A percentile compares a stretch with the other conserved stretches of the same genome.
These are phyloP conservation scores for Felis catus DNA, from an alignment of 2,113 vertebrate genomes.

Conservation along the genomic window F.catus_Fca126_mat1.0 CM031418.1:139292001-139292500, in stretches of 20 bases:
- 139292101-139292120: accelerated
- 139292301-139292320: not conserved
- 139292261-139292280: not conserved
- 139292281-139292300: too few species aligned
- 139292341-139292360: not conserved
- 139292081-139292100: accelerated
- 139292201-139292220: accelerated
- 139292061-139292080: accelerated
- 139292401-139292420: too few species aligned
- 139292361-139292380: not conserved
- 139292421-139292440: not conserved
- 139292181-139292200: too few species aligned
- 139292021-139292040: not conserved
- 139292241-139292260: accelerated
- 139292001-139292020: not conserved
- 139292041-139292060: accelerated
- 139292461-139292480: not conserved
- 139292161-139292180: accelerated
- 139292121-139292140: not conserved
- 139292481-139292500: not conserved
- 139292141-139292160: accelerated
- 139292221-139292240: accelerated
- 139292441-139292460: accelerated
- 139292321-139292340: not conserved
- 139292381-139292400: not conserved